Base-by-base conservation (phyloP, 2,797 vertebrate species). In the Poeciliopsis paucimaculata region DNA sequence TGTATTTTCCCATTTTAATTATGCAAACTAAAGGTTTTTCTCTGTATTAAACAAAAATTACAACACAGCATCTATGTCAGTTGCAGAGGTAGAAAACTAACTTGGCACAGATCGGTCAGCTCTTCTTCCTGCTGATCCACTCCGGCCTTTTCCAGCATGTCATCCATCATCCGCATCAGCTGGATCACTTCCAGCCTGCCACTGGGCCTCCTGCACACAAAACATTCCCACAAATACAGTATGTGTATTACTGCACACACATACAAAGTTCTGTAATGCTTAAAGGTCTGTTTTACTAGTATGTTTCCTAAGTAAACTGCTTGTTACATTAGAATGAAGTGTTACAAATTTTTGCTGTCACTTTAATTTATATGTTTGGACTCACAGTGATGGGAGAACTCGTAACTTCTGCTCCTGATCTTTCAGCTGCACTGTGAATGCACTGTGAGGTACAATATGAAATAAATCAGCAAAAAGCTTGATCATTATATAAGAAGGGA, bases 361-460 rank as follows among this genome's bases (percentile, higher is more conserved):
- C 13, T 84, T 12, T 73, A 45, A 82, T 68, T 11, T 0, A 41
- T 41, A 28, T 78, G 20, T 72, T 49, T 73, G 81, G 94, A 84
- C 97, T 96, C 90, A 98, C 97, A 97, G 90, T 41, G 97, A 98
- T 51, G 97, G 98, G 82, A 98, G 98, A 28, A 96, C 90, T 43
- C 92, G 86, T 0, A 97, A 90, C 60, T 93, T 96, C 82, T 96
- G 95, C 78, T 98, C 93, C 20, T 93, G 93, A 71, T 98, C 97
- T 83, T 96, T 93, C 46, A 98, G 95, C 74, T 97, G 92, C 9
- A 97, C 96, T 55, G 97, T 97, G 70, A 97, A 98, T 34, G 98
- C 97, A 90, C 97, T 98, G 90, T 75, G 90, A 75, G n/a, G 88
- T 57, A 45, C n/a, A 70, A 51, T 15, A 60, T 1, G 11, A 71